phyloP scores from a whole-genome alignment of 2,113 vertebrate genomes.

The Eclectus roratus region DNA sequence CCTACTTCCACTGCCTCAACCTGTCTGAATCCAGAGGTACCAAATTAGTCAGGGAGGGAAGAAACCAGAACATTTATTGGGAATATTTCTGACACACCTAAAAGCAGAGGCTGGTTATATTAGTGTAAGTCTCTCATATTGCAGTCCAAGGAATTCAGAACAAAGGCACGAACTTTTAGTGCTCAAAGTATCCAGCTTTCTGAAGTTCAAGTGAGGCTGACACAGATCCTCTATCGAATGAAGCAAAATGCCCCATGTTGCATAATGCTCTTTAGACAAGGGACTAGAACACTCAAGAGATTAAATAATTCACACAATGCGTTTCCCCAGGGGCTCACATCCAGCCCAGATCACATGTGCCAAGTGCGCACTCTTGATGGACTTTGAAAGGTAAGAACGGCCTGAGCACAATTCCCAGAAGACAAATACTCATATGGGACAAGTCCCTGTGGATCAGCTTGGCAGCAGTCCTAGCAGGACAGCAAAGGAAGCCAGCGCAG shows the following conservation, averaged over 20 bases:
- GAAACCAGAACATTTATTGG: not conserved
- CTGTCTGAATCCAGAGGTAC: not conserved
- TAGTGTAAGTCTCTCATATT: not conserved
- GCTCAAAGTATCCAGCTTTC: not conserved
- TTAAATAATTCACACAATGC: not conserved
- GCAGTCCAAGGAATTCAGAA: not conserved
- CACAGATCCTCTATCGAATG: not conserved
- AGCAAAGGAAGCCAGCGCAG: not conserved
- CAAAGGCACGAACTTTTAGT: not conserved
- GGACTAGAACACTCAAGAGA: not conserved
- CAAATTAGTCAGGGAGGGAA: not conserved
- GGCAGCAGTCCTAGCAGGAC: not conserved
- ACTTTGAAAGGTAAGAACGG: not conserved
- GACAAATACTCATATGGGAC: not conserved
- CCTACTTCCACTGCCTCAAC: not conserved
- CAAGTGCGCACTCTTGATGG: accelerated
- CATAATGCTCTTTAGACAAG: not conserved
- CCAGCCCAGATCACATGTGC: not conserved
- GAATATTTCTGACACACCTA: not conserved
- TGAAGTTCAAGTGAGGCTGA: not conserved
- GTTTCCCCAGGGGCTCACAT: not conserved
- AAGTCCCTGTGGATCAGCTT: not conserved
- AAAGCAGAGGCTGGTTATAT: not conserved
- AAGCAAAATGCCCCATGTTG: not conserved
- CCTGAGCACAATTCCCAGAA: not conserved